Base-by-base conservation (phyloP, 2,113 vertebrate species). In the Tyrannus savana region DNA sequence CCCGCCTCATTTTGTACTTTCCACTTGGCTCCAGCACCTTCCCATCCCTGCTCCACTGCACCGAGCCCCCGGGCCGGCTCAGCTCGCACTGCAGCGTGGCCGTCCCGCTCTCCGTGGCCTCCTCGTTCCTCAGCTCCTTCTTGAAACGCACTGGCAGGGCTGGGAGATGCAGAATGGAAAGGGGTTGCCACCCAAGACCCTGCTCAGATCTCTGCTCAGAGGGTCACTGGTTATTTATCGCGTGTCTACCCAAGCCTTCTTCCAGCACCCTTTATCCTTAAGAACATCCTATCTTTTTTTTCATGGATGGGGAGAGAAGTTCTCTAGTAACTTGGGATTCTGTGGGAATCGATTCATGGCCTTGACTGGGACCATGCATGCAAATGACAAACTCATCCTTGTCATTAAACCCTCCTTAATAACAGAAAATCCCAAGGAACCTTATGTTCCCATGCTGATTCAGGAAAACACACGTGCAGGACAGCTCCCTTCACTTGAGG, bases 41-140 rank as follows among this genome's bases (percentile, higher is more conserved):
- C 12, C 97, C 96, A 0, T 97, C 98, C 94, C 97, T 99, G 94
- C 97, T 98, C 99, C 99, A 99, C 71, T 97, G 96, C 0, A 98
- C 95, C 0, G 85, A 56, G 46, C 95, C 76, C 4, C 2, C 95
- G 9, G 92, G 88, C 96, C 97, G 98, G 89, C 98, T 99, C 80
- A 99, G 96, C 96, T 99, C 98, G n/a, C 99, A 99, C 86, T 98
- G 98, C 91, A 99, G 87, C 1, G 98, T 97, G 64, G 98, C 95
- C 1, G 97, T 97, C 80, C 93, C 98, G 13, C 98, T 99, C 96
- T 99, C 99, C 1, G 98, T 98, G n/a, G 95, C 97, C 87, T 98
- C 98, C 77, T 98, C 96, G 14, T 98, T 98, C 97, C 98, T 98
- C 80, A 99, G 96, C 41, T 98, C 98, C 69, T 97, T 97, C 60